Percentiles rank a stretch among this genome's conserved stretches.
Conservation (phyloP, 2,888 invertebrate genomes). For the Tipula vernalis region DNA sequence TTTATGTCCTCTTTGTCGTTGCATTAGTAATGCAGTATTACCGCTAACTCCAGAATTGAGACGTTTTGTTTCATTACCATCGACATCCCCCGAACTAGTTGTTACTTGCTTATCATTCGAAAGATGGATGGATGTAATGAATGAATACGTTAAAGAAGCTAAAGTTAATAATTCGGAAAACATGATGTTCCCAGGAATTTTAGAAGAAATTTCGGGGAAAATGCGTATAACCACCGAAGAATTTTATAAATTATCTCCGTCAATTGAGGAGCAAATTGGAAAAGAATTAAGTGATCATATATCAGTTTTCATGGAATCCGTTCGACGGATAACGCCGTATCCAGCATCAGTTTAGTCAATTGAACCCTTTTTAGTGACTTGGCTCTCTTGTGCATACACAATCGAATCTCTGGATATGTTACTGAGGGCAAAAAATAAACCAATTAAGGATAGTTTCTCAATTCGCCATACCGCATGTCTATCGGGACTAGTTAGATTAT, state of each 20-base stretch:
- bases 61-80: constrained; percentile 24
- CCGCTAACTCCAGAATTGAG: constrained; percentile 69
- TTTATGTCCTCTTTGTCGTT: constrained; percentile 93
- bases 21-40: constrained; percentile 87
- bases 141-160: constrained; percentile 23
- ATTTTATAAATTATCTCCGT: not conserved
- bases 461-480: constrained; percentile 65
- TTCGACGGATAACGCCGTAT: constrained; percentile 18
- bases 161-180: not conserved
- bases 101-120: constrained; percentile 24
- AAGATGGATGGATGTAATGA: constrained; percentile 28
- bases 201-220: not conserved
- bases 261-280: constrained; percentile 9
- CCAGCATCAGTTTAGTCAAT: constrained; percentile 16
- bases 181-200: not conserved
- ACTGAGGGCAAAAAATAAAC: constrained; percentile 53
- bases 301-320: constrained; percentile 17
- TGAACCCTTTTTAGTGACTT: constrained; percentile 28
- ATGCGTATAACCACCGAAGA: not conserved
- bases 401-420: constrained; percentile 63
- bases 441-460: constrained; percentile 61
- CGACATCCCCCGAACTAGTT: constrained; percentile 29
- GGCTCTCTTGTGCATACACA: constrained; percentile 69
- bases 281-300: constrained; percentile 8
- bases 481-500: constrained; percentile 53